Evolutionary conservation across 2,888 invertebrate species (phyloP).

Genomic region (Cabera pusaria): DNA sequence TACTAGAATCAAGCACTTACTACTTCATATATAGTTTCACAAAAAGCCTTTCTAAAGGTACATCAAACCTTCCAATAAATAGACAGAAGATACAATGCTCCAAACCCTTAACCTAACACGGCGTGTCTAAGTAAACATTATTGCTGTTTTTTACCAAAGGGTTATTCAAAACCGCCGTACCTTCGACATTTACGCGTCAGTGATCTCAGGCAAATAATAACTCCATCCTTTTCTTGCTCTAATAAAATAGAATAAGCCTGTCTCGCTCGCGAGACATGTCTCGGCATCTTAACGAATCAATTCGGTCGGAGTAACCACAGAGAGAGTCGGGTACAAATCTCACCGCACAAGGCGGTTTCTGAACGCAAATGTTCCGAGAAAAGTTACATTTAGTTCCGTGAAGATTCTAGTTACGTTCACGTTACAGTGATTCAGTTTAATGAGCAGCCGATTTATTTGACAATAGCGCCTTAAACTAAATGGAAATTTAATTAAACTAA

Average conservation of each 20-base stretch:
- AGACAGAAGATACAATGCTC: constrained; percentile 20
- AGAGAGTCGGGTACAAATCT: constrained; percentile 50
- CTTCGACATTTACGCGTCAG: constrained; percentile 44
- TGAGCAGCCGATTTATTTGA: constrained; percentile 4
- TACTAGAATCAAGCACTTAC: constrained; percentile 19
- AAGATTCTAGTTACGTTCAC: constrained; percentile 33
- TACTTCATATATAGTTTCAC: constrained; percentile 18
- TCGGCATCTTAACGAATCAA: constrained; percentile 55
- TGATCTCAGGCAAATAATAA: constrained; percentile 37
- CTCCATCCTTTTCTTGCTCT: constrained; percentile 33
- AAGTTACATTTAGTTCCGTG: constrained; percentile 33
- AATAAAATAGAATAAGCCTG: constrained; percentile 32
- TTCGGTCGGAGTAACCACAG: constrained; percentile 51
- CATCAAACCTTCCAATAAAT: constrained; percentile 21
- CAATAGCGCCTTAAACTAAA: too few species aligned
- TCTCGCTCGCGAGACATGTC: constrained; percentile 40
- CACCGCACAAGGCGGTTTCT: constrained; percentile 39
- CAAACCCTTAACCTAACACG: constrained; percentile 20
- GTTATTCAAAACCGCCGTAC: constrained; percentile 38
- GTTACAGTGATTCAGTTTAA: too few species aligned
- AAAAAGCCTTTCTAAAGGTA: constrained; percentile 18
- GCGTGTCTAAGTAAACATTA: constrained; percentile 41
- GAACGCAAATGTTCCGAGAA: constrained; percentile 40
- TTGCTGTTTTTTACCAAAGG: constrained; percentile 45
- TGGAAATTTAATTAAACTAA: too few species aligned